Conservation (phyloP, 2,113 vertebrate species). For the Pangasianodon hypophthalmus region DNA sequence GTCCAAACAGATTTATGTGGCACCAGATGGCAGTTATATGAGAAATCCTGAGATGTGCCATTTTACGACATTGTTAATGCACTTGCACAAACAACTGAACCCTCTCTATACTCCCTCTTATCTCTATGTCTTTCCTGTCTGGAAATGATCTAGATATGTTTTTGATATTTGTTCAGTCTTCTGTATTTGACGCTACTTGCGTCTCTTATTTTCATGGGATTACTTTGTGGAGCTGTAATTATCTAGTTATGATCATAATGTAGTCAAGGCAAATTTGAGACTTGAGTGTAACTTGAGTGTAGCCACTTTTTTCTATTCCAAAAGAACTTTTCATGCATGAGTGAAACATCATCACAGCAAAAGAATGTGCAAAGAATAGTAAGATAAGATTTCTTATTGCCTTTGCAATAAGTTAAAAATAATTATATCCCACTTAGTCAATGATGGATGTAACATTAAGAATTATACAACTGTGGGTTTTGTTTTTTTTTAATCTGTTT, state of each 20-base stretch:
- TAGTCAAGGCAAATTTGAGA: not conserved
- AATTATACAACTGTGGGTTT: constrained; percentile 53
- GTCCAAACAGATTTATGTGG: constrained; percentile 91
- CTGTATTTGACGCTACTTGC: constrained; percentile 85
- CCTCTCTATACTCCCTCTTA: constrained; percentile 60
- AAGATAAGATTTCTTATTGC: constrained; percentile 69
- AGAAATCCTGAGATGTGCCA: constrained; percentile 94
- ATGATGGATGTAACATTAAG: constrained; percentile 62
- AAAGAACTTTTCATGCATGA: constrained; percentile 64
- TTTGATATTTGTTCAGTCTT: constrained; percentile 41
- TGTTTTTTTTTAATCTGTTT: constrained; percentile 49
- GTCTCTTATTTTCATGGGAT: constrained; percentile 65
- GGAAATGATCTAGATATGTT: constrained; percentile 8
- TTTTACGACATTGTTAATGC: constrained; percentile 97
- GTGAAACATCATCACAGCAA: constrained; percentile 72
- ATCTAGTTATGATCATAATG: not conserved
- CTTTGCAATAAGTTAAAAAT: constrained; percentile 73
- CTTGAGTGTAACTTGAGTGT: not conserved
- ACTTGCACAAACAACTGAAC: constrained; percentile 91
- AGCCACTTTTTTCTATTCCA: constrained; percentile 29
- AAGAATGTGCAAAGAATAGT: constrained; percentile 68
- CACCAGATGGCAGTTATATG: constrained; percentile 95
- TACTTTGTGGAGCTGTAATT: not conserved
- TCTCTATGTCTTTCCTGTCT: constrained; percentile 44
- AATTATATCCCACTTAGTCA: constrained; percentile 71